Conservation (phyloP, 2,888 invertebrate genomes). For the Mylabris sibirica region DNA sequence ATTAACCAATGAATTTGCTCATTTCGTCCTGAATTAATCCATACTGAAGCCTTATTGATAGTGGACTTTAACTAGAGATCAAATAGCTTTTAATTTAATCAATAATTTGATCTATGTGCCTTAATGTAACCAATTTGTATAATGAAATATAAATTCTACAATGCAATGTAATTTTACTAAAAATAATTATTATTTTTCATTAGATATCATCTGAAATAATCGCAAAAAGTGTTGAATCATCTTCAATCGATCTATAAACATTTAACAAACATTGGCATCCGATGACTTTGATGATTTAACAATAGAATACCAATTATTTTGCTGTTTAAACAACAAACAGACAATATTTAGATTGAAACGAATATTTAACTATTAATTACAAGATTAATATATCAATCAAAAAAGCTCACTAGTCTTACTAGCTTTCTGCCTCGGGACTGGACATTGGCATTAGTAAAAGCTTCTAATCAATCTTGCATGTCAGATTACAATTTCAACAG, state of each 20-base stretch:
- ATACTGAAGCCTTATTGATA: slow-evolving; percentile 20
- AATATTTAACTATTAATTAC: slow-evolving; percentile 6
- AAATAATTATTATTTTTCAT: not conserved
- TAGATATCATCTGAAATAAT: not conserved
- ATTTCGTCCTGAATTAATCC: slow-evolving; percentile 13
- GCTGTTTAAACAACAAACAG: not conserved
- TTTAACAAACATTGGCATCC: not conserved
- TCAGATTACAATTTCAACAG: slow-evolving; percentile 4
- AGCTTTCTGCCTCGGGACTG: not conserved
- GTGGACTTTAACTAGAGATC: slow-evolving; percentile 15
- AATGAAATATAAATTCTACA: not conserved
- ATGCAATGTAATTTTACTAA: not conserved
- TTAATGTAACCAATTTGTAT: not conserved
- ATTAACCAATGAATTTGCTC: slow-evolving; percentile 18
- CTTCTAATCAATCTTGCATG: slow-evolving; percentile 7
- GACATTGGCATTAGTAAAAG: slow-evolving; percentile 5
- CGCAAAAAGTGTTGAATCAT: not conserved
- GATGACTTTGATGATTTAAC: not conserved
- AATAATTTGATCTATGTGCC: not conserved
- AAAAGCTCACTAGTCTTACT: not conserved
- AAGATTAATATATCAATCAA: slow-evolving; percentile 7
- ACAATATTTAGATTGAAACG: not conserved
- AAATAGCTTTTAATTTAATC: slow-evolving; percentile 12
- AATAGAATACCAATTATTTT: not conserved
- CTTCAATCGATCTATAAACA: not conserved